phyloP scores from a whole-genome alignment of 2,113 vertebrate species.

The Mus pahari region DNA sequence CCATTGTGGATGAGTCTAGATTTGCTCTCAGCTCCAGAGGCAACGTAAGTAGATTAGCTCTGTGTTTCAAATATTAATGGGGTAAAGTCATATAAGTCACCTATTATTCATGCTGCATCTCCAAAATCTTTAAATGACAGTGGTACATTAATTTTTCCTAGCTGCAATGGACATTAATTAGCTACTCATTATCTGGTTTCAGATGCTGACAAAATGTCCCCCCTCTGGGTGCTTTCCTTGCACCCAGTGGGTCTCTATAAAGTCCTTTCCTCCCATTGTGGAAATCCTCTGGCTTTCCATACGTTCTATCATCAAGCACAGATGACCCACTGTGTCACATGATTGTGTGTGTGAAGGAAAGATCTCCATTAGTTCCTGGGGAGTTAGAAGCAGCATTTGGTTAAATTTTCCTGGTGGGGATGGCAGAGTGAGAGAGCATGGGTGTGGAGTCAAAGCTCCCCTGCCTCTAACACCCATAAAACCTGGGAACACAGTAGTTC shows the following conservation, averaged over 20 bases:
- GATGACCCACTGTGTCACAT: neutral
- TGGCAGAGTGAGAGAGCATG: neutral
- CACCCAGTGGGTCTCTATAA: neutral
- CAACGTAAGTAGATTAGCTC: neutral
- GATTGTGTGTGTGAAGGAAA: constrained; percentile 10
- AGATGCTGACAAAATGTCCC: neutral
- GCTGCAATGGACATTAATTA: neutral
- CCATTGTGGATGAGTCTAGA: neutral
- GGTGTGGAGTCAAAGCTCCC: neutral
- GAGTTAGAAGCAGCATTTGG: neutral
- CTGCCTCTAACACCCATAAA: neutral
- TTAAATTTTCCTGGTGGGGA: neutral
- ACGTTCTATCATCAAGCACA: neutral
- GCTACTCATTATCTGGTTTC: neutral
- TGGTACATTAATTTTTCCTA: neutral
- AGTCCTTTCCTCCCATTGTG: neutral
- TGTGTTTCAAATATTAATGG: neutral
- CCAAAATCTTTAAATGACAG: neutral
- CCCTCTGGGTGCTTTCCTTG: neutral
- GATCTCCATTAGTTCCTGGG: neutral
- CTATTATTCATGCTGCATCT: neutral
- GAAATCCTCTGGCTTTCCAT: neutral
- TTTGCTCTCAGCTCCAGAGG: neutral
- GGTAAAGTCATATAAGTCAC: neutral
- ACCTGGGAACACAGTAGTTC: neutral